Conservation (phyloP, 2,888 invertebrate species). For the Fabriciana adippe region DNA sequence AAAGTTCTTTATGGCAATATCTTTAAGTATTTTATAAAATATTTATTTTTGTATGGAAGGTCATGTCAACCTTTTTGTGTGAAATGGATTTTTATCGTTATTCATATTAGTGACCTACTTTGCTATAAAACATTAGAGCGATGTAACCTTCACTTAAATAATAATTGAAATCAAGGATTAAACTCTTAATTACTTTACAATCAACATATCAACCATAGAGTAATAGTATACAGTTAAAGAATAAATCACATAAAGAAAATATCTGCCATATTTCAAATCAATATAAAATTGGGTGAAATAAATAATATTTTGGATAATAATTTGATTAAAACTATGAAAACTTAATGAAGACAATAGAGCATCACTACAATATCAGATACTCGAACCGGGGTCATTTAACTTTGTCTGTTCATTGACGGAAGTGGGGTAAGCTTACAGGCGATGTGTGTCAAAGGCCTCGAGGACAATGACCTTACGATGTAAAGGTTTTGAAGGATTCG, state of each 20-base stretch:
- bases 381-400: constrained; percentile 49
- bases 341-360: constrained; percentile 6
- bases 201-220: neutral
- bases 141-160: constrained; percentile 20
- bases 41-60: constrained; percentile 33
- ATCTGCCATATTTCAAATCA: too few species aligned
- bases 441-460: constrained; percentile 64
- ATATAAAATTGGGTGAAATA: too few species aligned
- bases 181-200: neutral
- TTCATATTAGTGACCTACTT: constrained; percentile 34
- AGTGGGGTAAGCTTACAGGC: constrained; percentile 60
- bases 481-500: constrained; percentile 25
- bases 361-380: constrained; percentile 34
- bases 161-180: constrained; percentile 15
- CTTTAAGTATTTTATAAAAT: constrained; percentile 19
- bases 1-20: constrained; percentile 28
- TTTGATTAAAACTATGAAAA: neutral
- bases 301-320: neutral
- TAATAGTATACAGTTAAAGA: too few species aligned
- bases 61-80: constrained; percentile 36
- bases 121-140: constrained; percentile 13
- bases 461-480: constrained; percentile 32
- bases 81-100: constrained; percentile 33
- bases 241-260: too few species aligned
- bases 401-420: constrained; percentile 55